Conservation (phyloP, 2,888 invertebrate species). For the Periphyllus acericola region DNA sequence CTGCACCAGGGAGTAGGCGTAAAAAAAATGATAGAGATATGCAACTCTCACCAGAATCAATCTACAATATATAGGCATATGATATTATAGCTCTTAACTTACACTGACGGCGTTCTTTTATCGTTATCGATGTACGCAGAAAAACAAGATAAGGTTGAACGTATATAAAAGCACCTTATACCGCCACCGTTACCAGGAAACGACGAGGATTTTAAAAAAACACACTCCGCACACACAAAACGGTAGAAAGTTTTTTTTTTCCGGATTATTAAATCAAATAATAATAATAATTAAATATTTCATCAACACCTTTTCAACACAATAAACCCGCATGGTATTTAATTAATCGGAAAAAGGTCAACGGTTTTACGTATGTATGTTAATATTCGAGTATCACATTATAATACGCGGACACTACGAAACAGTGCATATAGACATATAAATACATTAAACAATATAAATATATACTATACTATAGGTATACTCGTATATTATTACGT, state of each 20-base stretch:
- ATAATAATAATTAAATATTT: slow-evolving; percentile 36
- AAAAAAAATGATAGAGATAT: slow-evolving; percentile 34
- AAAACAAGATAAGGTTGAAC: slow-evolving; percentile 56
- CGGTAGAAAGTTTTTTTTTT: slow-evolving; percentile 32
- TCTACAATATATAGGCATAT: slow-evolving; percentile 28
- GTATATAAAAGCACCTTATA: slow-evolving; percentile 37
- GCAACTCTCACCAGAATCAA: slow-evolving; percentile 60
- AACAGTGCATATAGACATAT: neutral
- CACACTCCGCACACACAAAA: neutral
- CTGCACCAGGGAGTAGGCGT: slow-evolving; percentile 12
- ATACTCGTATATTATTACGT: neutral
- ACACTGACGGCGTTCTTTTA: slow-evolving; percentile 44
- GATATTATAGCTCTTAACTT: too few relatives aligned
- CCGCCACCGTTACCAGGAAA: slow-evolving; percentile 49
- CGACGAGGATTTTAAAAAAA: neutral
- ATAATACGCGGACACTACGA: neutral
- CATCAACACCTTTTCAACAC: slow-evolving; percentile 48
- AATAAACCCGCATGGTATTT: slow-evolving; percentile 57
- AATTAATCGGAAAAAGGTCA: slow-evolving; percentile 56
- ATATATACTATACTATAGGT: neutral
- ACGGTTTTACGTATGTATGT: slow-evolving; percentile 32
- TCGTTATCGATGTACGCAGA: slow-evolving; percentile 57
- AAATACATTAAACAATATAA: neutral
- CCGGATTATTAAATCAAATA: slow-evolving; percentile 48
- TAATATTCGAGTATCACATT: neutral